phyloP scores from a whole-genome alignment of 2,113 vertebrate species.

The Gambusia affinis region DNA sequence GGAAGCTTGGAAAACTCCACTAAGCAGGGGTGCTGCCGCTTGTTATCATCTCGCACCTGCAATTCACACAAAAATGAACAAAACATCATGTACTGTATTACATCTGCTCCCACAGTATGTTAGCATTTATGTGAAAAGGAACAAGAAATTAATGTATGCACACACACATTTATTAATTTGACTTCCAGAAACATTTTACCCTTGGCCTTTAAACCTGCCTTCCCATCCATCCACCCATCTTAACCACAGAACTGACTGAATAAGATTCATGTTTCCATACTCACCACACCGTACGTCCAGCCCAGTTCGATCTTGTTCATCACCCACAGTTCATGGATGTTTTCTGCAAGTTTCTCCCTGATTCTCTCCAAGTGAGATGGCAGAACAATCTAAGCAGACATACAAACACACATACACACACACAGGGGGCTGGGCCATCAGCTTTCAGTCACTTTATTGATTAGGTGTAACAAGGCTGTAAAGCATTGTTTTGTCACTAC shows the following conservation, averaged over 20 bases:
- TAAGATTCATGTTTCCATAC: constrained; percentile 42
- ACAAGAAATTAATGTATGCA: too few relatives aligned
- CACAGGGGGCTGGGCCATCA: background rate
- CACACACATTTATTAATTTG: too few relatives aligned
- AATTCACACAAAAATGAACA: constrained; percentile 30
- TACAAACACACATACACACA: background rate
- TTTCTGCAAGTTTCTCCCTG: constrained; percentile 94
- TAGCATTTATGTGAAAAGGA: too few relatives aligned
- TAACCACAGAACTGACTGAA: too few relatives aligned
- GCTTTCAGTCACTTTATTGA: background rate
- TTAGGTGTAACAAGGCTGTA: background rate
- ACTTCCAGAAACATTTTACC: too few relatives aligned
- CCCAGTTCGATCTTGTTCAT: constrained; percentile 98
- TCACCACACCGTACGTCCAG: constrained; percentile 92
- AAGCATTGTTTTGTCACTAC: constrained; percentile 59
- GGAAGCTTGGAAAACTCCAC: constrained; percentile 94
- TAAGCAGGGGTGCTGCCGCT: constrained; percentile 95
- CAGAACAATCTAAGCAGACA: constrained; percentile 84
- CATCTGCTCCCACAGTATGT: background rate
- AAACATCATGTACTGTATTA: background rate
- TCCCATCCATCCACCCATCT: too few relatives aligned
- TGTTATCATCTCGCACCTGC: constrained; percentile 94
- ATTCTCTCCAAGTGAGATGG: constrained; percentile 93
- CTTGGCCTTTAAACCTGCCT: too few relatives aligned
- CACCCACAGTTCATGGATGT: constrained; percentile 98